Evolutionary conservation across 1,140 invertebrate genomes (phyloP).

Genomic region (Mycetomoellerius zeteki): DNA sequence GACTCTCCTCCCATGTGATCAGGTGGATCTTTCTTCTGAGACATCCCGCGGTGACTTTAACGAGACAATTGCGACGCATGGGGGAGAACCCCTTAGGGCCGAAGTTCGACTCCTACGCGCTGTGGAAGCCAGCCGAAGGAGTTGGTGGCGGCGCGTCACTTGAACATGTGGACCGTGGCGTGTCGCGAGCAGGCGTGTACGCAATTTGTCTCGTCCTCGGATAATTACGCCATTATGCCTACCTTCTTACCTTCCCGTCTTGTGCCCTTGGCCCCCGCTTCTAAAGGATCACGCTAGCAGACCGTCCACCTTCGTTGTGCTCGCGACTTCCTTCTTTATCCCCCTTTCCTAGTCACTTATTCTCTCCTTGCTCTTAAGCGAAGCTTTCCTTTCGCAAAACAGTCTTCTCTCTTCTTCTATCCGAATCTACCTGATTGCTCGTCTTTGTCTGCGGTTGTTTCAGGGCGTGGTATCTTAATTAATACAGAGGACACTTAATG

Average conservation of each 20-base stretch:
- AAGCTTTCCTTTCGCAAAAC: neutral
- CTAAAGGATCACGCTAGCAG: conserved; percentile 56
- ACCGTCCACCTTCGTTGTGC: conserved; percentile 35
- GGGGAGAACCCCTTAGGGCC: conserved; percentile 57
- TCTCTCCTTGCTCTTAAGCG: conserved; percentile 2
- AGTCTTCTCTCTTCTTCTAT: neutral
- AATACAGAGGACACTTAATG: conserved; percentile 79
- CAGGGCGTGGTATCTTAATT: conserved; percentile 78
- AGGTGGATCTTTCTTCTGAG: conserved; percentile 38
- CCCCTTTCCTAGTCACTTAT: conserved; percentile 8
- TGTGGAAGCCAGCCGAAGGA: conserved; percentile 64
- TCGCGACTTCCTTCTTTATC: conserved; percentile 51
- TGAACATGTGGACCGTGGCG: conserved; percentile 76
- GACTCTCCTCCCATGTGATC: conserved; percentile 32
- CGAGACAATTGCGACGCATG: conserved; percentile 80
- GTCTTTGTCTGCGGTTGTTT: conserved; percentile 68
- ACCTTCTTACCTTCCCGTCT: conserved; percentile 74
- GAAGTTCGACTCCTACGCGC: conserved; percentile 79
- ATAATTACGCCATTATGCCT: conserved; percentile 85
- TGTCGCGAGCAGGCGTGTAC: conserved; percentile 83
- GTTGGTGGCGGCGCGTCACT: conserved; percentile 43
- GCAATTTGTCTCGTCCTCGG: conserved; percentile 85
- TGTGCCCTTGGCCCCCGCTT: conserved; percentile 49
- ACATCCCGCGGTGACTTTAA: conserved; percentile 80
- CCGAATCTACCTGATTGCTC: conserved; percentile 37